Base-by-base conservation (phyloP, 2,113 vertebrate genomes). In the Erythrocercus mccallii region DNA sequence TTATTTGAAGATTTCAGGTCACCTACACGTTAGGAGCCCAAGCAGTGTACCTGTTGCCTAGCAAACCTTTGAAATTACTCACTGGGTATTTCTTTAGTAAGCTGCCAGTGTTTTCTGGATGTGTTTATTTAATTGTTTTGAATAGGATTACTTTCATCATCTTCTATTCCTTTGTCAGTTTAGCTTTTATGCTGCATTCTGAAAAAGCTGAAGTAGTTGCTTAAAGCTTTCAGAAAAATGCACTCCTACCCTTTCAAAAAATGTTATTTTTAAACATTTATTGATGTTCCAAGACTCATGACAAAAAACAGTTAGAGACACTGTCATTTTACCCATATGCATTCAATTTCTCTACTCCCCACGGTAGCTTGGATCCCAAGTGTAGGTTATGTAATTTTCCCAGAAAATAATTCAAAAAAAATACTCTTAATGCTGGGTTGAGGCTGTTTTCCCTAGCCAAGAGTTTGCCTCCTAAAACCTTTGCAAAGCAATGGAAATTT, bases 271-370 rank as follows among this genome's bases (percentile, higher is more conserved):
- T 3, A 47, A 86, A 85, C 3, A 54, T 72, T 74, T 87, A 78
- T 60, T 81, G 35, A 86, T 61, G 35, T 88, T 96, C 38, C 66
- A 94, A 88, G 42, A 86, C 56, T 81, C 18, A 51, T 35, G 40
- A 95, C 84, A 94, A 87, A 69, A 86, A 93, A 92, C 48, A 81
- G 60, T 74, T 66, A 96, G 33, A 79, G 21, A 82, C 20, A 23
- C 35, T 60, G n/a, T 58, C 40, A 62, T 62, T 90, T 94, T 68
- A 21, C 48, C 80, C 40, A 60, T 23, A 73, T 35, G 35, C 35
- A 56, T 71, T 88, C 38, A 25, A 31, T 92, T 88, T 86, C 33
- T 66, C 25, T 58, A 51, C 71, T 88, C 66, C 15, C 27, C 27
- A 44, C 5, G 11, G 21, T 48, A 66, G 57, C 38, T 81, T 60